These are phyloP conservation scores for Rhabditoides inermis DNA, from an alignment of 2,888 invertebrate genomes.

Conservation along the genomic window DNA sequence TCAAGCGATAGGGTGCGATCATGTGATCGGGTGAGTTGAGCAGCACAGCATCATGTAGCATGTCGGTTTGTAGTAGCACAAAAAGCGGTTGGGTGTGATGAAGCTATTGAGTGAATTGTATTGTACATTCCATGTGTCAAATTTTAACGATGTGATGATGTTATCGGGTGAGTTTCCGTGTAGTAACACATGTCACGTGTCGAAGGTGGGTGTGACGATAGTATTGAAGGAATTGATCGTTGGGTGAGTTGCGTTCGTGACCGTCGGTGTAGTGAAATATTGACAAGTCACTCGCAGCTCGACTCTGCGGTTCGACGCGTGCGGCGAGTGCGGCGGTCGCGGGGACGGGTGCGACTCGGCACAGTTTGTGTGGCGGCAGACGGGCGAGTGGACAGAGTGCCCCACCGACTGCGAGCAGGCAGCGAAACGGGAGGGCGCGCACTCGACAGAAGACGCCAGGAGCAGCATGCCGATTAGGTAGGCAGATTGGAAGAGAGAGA, in stretches of 20 bases:
- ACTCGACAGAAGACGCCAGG: not conserved
- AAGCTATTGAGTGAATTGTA: no score
- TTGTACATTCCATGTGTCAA: no score
- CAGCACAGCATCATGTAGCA: not conserved
- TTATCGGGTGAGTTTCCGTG: no score
- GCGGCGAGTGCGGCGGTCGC: constrained; percentile 60
- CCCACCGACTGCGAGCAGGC: constrained; percentile 6
- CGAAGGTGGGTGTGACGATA: no score
- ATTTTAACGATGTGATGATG: no score
- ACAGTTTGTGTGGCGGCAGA: constrained; percentile 77
- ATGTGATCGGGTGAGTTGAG: constrained; percentile 7
- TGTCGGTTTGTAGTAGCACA: not conserved
- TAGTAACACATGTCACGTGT: no score
- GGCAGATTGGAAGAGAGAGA: constrained; percentile 15
- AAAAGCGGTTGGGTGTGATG: no score
- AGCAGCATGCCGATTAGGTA: not conserved
- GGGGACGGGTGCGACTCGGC: constrained; percentile 69
- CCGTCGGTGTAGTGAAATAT: no score
- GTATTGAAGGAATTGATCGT: no score
- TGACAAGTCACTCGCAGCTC: not conserved
- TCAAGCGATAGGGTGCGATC: no score
- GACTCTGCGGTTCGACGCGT: constrained; percentile 55
- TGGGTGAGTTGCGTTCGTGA: no score
- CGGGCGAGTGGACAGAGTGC: constrained; percentile 16
- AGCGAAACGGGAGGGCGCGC: constrained; percentile 5